Conservation (phyloP, 1,140 invertebrate species). For the Venustaconcha ellipsiformis region DNA sequence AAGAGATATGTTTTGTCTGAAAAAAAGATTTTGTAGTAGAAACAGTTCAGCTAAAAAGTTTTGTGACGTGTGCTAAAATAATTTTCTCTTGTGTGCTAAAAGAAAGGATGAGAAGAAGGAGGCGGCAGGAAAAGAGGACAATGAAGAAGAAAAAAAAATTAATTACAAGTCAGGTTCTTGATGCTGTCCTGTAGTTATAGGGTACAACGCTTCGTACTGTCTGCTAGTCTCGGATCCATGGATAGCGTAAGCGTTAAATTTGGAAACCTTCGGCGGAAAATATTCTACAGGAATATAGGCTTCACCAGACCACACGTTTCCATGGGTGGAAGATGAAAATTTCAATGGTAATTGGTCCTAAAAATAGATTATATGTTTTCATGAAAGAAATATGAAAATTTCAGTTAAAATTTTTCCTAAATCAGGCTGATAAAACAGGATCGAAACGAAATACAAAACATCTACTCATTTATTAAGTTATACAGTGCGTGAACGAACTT, state of each 20-base stretch:
- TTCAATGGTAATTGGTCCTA: slow-evolving; percentile 66
- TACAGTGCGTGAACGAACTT: too few relatives aligned
- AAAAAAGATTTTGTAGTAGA: neutral
- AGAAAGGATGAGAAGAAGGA: neutral
- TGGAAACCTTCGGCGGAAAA: slow-evolving; percentile 69
- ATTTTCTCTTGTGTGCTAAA: too few relatives aligned
- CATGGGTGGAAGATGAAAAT: slow-evolving; percentile 55
- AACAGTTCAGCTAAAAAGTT: neutral
- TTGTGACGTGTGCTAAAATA: neutral
- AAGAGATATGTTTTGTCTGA: neutral
- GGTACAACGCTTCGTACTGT: slow-evolving; percentile 71
- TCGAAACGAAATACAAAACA: too few relatives aligned
- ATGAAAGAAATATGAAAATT: slow-evolving; percentile 1
- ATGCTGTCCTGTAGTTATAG: slow-evolving; percentile 66
- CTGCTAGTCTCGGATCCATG: slow-evolving; percentile 70
- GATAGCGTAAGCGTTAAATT: slow-evolving; percentile 75
- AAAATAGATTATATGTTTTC: slow-evolving; percentile 1
- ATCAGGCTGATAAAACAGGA: slow-evolving; percentile 1
- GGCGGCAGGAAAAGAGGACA: neutral
- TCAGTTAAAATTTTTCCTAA: slow-evolving; percentile 65
- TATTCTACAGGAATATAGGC: slow-evolving; percentile 67
- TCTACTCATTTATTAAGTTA: too few relatives aligned
- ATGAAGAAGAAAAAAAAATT: neutral
- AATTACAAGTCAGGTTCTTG: slow-evolving; percentile 71
- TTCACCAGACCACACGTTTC: slow-evolving; percentile 65